These are phyloP conservation scores for Poecilia gillii DNA, from an alignment of 2,797 vertebrate genomes.

Conservation along the genomic window DNA sequence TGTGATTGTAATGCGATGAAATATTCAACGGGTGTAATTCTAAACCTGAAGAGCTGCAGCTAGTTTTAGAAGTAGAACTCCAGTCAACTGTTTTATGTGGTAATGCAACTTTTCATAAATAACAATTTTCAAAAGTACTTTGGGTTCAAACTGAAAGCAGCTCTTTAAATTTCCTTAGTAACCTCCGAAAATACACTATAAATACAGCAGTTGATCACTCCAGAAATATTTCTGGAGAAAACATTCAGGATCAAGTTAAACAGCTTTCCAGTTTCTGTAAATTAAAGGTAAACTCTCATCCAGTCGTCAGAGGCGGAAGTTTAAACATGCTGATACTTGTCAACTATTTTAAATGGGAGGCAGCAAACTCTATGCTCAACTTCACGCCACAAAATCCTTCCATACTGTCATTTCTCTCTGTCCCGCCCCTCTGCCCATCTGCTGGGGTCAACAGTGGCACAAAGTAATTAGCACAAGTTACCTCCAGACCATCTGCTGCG, in stretches of 20 bases:
- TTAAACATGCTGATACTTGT: constrained; percentile 62
- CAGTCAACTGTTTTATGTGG: not conserved
- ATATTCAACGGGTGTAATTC: no score
- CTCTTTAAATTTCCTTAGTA: not conserved
- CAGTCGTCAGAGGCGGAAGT: constrained; percentile 4
- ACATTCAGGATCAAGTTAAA: not conserved
- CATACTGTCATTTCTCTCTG: constrained; percentile 26
- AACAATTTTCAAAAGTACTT: not conserved
- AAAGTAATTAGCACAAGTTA: constrained; percentile 68
- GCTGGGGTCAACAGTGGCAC: constrained; percentile 68
- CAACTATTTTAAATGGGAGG: constrained; percentile 22
- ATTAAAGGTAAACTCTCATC: constrained; percentile 4
- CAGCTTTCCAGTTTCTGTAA: not conserved
- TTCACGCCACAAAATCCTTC: constrained; percentile 31
- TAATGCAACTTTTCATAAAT: not conserved
- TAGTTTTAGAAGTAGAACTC: not conserved
- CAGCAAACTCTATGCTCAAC: constrained; percentile 40
- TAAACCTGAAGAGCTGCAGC: constrained; percentile 18
- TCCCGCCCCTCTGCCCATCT: constrained; percentile 64
- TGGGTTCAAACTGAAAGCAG: not conserved
- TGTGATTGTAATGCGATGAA: not conserved
- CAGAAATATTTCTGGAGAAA: not conserved
- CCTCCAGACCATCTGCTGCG: constrained; percentile 70
- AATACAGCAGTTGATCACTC: not conserved
- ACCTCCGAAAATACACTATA: not conserved